phyloP scores from a whole-genome alignment of 2,888 invertebrate genomes.

The Drosophila merina region DNA sequence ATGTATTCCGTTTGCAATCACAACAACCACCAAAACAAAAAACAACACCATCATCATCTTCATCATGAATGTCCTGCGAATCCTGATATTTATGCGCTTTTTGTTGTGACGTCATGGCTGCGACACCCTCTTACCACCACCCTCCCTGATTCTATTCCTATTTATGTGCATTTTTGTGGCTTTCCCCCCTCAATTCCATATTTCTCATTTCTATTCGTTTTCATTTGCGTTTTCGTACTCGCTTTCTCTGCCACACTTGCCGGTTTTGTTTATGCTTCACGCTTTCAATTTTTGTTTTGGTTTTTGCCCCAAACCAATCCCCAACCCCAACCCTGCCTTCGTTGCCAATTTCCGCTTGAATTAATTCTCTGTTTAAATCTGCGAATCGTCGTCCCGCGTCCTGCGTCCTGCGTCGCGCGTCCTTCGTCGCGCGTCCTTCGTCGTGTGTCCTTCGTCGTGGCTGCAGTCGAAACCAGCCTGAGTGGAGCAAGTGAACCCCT shows the following conservation, averaged over 20 bases:
- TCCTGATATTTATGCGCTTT: constrained; percentile 76
- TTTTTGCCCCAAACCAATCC: constrained; percentile 7
- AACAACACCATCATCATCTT: constrained; percentile 45
- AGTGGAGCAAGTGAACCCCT: constrained; percentile 69
- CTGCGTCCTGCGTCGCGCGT: constrained; percentile 5
- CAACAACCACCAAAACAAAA: constrained; percentile 53
- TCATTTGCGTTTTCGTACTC: constrained; percentile 65
- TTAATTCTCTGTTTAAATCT: constrained; percentile 78
- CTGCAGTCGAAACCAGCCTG: constrained; percentile 54
- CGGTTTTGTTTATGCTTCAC: constrained; percentile 76
- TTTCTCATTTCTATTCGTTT: constrained; percentile 53
- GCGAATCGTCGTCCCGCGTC: constrained; percentile 44
- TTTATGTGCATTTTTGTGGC: constrained; percentile 79
- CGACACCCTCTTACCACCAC: constrained; percentile 4
- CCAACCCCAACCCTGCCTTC: constrained; percentile 5
- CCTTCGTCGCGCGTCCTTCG: not conserved
- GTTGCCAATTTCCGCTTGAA: constrained; percentile 81
- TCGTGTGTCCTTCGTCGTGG: not conserved
- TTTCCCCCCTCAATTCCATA: constrained; percentile 36
- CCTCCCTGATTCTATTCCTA: constrained; percentile 49
- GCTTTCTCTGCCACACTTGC: constrained; percentile 26
- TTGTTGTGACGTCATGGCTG: constrained; percentile 64
- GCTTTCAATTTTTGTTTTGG: constrained; percentile 72
- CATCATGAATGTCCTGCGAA: constrained; percentile 70
- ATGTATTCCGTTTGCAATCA: constrained; percentile 33